These are phyloP conservation scores for Pantala flavescens DNA, from an alignment of 1,140 invertebrate species.

Conservation along the genomic window DNA sequence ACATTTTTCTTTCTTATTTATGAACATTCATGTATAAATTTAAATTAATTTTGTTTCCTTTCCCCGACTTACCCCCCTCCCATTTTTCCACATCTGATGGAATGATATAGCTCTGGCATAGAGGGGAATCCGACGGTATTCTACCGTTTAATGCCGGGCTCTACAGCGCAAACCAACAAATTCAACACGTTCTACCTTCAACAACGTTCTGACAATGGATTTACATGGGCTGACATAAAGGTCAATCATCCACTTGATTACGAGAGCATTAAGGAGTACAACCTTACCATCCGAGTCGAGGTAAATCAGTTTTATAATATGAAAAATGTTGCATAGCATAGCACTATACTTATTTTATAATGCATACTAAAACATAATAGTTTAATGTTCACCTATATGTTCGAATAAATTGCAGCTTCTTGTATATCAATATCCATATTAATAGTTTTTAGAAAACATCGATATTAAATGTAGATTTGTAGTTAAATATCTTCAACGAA, in stretches of 20 bases:
- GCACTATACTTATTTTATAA: no score
- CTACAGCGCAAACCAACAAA: slow-evolving; percentile 90
- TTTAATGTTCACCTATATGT: no score
- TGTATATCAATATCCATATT: no score
- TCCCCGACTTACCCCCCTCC: background rate
- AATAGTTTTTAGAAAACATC: no score
- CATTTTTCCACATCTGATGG: background rate
- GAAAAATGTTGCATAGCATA: background rate
- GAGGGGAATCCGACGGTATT: slow-evolving; percentile 91
- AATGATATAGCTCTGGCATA: slow-evolving; percentile 70
- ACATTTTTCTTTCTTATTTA: background rate
- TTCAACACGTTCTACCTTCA: slow-evolving; percentile 91
- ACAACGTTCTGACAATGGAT: slow-evolving; percentile 78
- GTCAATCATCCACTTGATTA: slow-evolving; percentile 92
- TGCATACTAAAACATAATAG: background rate
- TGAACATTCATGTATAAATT: background rate
- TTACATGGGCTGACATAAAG: slow-evolving; percentile 90
- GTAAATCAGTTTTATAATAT: slow-evolving; percentile 41
- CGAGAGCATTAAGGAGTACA: slow-evolving; percentile 91
- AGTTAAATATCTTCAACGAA: no score
- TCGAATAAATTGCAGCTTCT: no score
- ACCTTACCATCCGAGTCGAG: slow-evolving; percentile 90
- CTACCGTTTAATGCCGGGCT: slow-evolving; percentile 87
- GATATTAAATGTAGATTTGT: no score
- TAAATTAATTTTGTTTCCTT: background rate